phyloP scores from a whole-genome alignment of 2,888 invertebrate species.

The Marasmarcha lunaedactyla region DNA sequence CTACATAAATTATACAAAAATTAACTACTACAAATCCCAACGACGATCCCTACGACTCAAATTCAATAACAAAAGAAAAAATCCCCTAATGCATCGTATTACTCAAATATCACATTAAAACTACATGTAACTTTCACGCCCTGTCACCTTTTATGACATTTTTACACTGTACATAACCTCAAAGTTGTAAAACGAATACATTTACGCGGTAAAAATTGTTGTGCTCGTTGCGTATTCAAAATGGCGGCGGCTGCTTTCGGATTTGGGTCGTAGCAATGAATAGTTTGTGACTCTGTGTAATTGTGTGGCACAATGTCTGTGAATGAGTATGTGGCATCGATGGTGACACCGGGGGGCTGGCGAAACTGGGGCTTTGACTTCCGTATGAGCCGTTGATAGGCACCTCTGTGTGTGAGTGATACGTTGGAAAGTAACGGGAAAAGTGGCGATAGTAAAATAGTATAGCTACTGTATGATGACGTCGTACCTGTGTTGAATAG shows the following conservation, averaged over 20 bases:
- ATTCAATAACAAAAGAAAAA: conserved; percentile 1
- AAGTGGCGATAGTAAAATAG: no score
- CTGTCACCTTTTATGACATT: conserved; percentile 16
- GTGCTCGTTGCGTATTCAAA: neutral
- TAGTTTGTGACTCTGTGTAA: neutral
- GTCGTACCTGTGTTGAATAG: no score
- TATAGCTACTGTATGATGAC: no score
- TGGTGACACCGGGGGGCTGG: neutral
- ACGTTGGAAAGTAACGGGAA: no score
- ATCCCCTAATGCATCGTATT: conserved; percentile 27
- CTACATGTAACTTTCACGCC: conserved; percentile 31
- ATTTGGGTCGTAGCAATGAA: neutral
- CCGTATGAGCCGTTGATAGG: no score
- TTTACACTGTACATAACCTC: conserved; percentile 13
- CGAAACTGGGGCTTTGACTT: neutral
- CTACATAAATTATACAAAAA: no score
- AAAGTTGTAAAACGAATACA: conserved; percentile 2
- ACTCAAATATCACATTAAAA: conserved; percentile 34
- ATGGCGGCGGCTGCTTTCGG: neutral
- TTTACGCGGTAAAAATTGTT: neutral
- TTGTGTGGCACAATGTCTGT: neutral
- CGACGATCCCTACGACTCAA: neutral
- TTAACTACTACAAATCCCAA: no score
- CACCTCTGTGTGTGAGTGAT: no score
- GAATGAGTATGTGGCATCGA: neutral